These are phyloP conservation scores for Antennarius striatus DNA, from an alignment of 2,113 vertebrate species.

Conservation along the genomic window DNA sequence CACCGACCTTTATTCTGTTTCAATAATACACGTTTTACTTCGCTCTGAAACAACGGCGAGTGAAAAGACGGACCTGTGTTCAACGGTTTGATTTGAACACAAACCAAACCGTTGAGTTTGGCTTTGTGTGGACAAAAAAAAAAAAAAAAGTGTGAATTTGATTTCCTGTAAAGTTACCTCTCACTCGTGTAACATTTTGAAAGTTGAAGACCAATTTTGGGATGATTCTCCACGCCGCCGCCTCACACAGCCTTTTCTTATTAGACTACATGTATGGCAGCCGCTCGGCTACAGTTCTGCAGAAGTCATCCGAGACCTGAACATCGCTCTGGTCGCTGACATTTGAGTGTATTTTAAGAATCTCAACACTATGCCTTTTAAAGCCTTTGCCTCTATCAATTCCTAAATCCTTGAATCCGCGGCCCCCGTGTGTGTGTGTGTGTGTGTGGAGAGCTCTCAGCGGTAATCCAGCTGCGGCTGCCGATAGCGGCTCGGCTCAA, in stretches of 20 bases:
- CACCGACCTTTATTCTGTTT: slow-evolving; percentile 22
- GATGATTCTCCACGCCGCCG: slow-evolving; percentile 68
- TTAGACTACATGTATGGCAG: slow-evolving; percentile 54
- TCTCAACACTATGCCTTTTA: slow-evolving; percentile 51
- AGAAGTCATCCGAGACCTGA: slow-evolving; percentile 59
- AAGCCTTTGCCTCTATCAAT: slow-evolving; percentile 46
- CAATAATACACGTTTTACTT: slow-evolving; percentile 28
- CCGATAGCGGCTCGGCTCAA: slow-evolving; percentile 57
- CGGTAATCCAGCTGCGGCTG: slow-evolving; percentile 57
- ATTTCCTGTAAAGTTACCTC: slow-evolving; percentile 65
- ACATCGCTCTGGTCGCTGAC: slow-evolving; percentile 52
- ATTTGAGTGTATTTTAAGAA: slow-evolving; percentile 52
- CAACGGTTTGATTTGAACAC: not conserved
- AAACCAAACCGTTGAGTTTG: slow-evolving; percentile 30
- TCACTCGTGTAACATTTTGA: slow-evolving; percentile 68
- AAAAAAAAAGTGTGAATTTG: slow-evolving; percentile 49
- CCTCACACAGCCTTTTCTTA: slow-evolving; percentile 61
- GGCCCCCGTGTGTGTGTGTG: not conserved
- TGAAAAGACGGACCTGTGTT: not conserved
- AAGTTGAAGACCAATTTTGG: slow-evolving; percentile 71
- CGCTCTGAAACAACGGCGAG: slow-evolving; percentile 31
- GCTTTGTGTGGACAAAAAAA: slow-evolving; percentile 36
- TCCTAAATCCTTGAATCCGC: slow-evolving; percentile 45
- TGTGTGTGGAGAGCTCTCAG: slow-evolving; percentile 25
- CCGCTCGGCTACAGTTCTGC: slow-evolving; percentile 52